Percentiles rank a stretch among this genome's conserved stretches.
Conservation (phyloP, 2,113 vertebrate species). For the Scartelaos histophorus region DNA sequence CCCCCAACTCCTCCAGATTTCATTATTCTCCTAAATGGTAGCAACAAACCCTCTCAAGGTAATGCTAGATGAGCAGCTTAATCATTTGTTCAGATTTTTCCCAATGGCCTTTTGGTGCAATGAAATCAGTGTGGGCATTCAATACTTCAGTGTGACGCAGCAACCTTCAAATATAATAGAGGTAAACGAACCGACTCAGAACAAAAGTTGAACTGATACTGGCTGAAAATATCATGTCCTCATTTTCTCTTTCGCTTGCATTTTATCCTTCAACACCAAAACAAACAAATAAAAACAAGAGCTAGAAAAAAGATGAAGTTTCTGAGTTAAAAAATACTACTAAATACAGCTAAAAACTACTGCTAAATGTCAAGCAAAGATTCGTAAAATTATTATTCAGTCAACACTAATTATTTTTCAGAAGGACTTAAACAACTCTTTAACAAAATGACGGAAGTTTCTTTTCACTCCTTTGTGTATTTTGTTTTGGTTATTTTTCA, state of each 20-base stretch:
- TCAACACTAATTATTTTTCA: not conserved
- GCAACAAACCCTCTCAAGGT: not conserved
- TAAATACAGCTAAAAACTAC: too few relatives aligned
- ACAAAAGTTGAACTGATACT: not conserved
- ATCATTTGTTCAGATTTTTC: not conserved
- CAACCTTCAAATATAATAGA: constrained; percentile 24
- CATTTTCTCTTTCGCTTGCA: not conserved
- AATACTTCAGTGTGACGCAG: not conserved
- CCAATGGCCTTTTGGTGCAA: constrained; percentile 14
- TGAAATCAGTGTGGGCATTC: constrained; percentile 15
- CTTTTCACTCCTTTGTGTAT: not conserved
- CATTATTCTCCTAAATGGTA: too few relatives aligned
- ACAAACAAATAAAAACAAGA: not conserved
- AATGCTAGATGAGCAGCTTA: not conserved
- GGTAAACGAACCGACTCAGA: not conserved
- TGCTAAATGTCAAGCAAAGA: not conserved
- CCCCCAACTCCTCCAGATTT: too few relatives aligned
- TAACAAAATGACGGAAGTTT: not conserved
- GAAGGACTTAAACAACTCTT: not conserved
- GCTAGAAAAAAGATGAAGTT: too few relatives aligned
- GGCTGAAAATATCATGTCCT: not conserved
- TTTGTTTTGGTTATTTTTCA: not conserved
- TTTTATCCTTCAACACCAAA: not conserved
- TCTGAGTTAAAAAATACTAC: too few relatives aligned
- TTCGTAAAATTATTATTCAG: not conserved